phyloP scores from a whole-genome alignment of 2,888 invertebrate genomes.

The Falcaria lacertinaria region DNA sequence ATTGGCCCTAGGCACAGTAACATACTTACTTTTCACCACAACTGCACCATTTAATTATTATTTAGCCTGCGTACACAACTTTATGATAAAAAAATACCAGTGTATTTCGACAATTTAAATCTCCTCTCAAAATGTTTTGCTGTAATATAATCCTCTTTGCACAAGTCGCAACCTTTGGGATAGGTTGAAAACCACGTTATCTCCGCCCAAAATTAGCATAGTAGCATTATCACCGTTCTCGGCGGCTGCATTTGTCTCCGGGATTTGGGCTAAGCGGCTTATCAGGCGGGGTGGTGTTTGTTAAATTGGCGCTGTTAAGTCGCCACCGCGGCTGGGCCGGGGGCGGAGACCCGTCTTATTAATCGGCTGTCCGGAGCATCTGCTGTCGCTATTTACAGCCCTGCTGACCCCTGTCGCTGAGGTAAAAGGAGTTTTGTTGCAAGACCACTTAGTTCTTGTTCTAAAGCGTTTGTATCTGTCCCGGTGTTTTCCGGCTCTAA shows the following conservation, averaged over 20 bases:
- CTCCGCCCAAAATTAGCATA: slow-evolving; percentile 38
- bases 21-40: too few species aligned
- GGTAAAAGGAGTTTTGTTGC: slow-evolving; percentile 41
- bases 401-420: slow-evolving; percentile 61
- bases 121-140: background rate
- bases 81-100: background rate
- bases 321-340: slow-evolving; percentile 38
- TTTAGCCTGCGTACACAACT: too few species aligned
- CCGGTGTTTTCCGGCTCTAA: slow-evolving; percentile 20
- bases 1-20: too few species aligned
- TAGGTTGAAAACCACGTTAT: slow-evolving; percentile 10
- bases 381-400: slow-evolving; percentile 61
- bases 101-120: background rate
- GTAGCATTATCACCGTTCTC: slow-evolving; percentile 28
- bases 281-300: slow-evolving; percentile 50
- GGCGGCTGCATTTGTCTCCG: slow-evolving; percentile 43
- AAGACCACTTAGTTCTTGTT: slow-evolving; percentile 48
- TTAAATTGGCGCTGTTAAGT: slow-evolving; percentile 58
- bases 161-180: background rate
- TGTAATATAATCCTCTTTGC: background rate
- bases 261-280: slow-evolving; percentile 58
- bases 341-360: slow-evolving; percentile 70
- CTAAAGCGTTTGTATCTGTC: slow-evolving; percentile 37
- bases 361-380: slow-evolving; percentile 77
- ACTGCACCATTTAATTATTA: too few species aligned